Base-by-base conservation (phyloP, 2,888 invertebrate genomes). In the Epinotia bilunana region DNA sequence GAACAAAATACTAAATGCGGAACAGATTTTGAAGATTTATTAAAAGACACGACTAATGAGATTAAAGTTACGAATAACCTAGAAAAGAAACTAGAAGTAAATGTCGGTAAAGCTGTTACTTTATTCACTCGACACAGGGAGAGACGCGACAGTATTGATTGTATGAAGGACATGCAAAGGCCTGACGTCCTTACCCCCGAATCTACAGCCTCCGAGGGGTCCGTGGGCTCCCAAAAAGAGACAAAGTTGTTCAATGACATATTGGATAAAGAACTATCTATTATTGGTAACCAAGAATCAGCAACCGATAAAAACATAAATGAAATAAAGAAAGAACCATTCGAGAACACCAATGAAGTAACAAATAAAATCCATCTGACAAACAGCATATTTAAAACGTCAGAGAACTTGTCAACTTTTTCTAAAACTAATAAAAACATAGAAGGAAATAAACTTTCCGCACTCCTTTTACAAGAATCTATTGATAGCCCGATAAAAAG, bases 41-140 rank as follows among this genome's bases (percentile, higher is more conserved):
- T 94, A 43, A 94, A 92, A 85, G 94, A 94, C 81, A 94, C 90
- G 70, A 92, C 94, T 28, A 94, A 92, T 83, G 92, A 94, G 87
- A 94, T 93, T 68, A 94, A 94, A 87, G 82, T 92, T 18, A 89
- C 87, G 18, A 93, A 91, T 81, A 87, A 91, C 75, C 87, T 90
- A 18, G 92, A 92, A 73, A 93, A 91, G 80, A 92, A 90, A 82
- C 83, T 91, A 55, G 92, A 93, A 84, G 83, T 92, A 0, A 91
- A 91, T 83, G 89, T 90, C n/a, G 89, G 90, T 20, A 93, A 92
- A 84, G 86, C 84, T 55, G 80, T 89, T 13, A 90, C 91, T 63
- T 80, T 89, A 73, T 84, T 89, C 49, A 79, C 83, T 74, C 72
- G 84, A 46, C 79, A 73, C 62, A 78, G 68, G 76, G 53, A 57